Evolutionary conservation across 2,888 invertebrate species (phyloP).

Genomic region (Cataglyphis altisquamis): DNA sequence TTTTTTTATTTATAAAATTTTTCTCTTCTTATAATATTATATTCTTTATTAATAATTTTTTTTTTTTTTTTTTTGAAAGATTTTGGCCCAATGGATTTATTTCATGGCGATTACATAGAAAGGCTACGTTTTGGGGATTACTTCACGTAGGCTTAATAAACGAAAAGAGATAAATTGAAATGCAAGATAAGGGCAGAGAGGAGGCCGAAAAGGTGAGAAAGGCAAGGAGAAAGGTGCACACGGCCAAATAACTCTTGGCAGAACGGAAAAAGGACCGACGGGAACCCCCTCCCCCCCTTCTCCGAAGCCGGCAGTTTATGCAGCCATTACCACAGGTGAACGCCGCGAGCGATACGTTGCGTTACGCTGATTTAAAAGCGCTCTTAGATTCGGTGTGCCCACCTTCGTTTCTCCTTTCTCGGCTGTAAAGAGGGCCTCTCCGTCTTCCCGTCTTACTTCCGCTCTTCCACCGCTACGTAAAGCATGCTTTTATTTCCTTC

Average conservation of each 20-base stretch:
- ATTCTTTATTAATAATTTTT: background rate
- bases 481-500: conserved; percentile 44
- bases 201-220: conserved; percentile 31
- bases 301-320: conserved; percentile 72
- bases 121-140: conserved; percentile 35
- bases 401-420: conserved; percentile 38
- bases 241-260: conserved; percentile 67
- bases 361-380: conserved; percentile 75
- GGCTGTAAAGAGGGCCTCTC: conserved; percentile 60
- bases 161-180: conserved; percentile 63
- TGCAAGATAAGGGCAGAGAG: conserved; percentile 1
- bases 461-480: conserved; percentile 52
- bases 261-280: conserved; percentile 70
- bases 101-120: background rate
- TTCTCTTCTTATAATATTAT: background rate
- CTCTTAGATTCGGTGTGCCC: conserved; percentile 73
- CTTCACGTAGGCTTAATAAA: conserved; percentile 54
- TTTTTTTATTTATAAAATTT: background rate
- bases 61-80: background rate
- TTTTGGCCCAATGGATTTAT: background rate
- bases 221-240: conserved; percentile 53
- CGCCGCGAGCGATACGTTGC: conserved; percentile 75
- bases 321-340: conserved; percentile 77
- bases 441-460: conserved; percentile 43
- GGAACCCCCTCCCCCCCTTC: conserved; percentile 54